A percentile compares a stretch with the other conserved stretches of the same genome.
These are phyloP conservation scores for Pseudoips prasinana DNA, from an alignment of 2,888 invertebrate genomes.

Conservation along the genomic window DNA sequence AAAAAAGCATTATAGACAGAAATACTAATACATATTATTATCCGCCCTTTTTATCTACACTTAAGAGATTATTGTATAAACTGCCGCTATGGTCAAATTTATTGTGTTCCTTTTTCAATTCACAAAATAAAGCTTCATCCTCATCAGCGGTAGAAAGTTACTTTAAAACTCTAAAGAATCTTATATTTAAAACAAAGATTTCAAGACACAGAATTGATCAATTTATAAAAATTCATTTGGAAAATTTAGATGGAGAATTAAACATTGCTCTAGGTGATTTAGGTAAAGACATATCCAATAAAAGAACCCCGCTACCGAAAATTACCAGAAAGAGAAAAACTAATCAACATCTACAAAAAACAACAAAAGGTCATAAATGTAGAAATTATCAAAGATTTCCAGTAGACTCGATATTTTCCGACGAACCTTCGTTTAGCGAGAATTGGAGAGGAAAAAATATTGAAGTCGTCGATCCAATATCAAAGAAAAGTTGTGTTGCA, in stretches of 20 bases:
- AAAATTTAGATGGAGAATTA: background rate
- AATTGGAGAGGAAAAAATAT: too few relatives aligned
- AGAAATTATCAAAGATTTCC: background rate
- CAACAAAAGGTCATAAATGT: background rate
- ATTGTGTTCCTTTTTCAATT: too few relatives aligned
- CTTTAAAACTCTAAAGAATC: too few relatives aligned
- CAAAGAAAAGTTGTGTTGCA: too few relatives aligned
- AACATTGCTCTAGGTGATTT: constrained; percentile 1
- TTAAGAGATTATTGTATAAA: too few relatives aligned
- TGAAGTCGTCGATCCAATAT: too few relatives aligned
- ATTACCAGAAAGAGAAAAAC: background rate
- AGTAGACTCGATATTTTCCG: too few relatives aligned
- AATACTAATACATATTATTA: constrained; percentile 3
- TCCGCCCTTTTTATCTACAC: constrained; percentile 2
- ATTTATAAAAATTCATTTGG: constrained; percentile 1
- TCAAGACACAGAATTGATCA: background rate
- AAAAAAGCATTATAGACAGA: background rate
- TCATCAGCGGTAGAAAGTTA: too few relatives aligned
- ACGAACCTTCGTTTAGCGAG: too few relatives aligned
- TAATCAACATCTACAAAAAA: background rate
- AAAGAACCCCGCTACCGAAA: background rate
- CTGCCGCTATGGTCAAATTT: too few relatives aligned
- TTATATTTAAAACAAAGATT: constrained; percentile 2
- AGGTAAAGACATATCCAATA: background rate
- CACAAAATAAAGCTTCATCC: constrained; percentile 5